These are phyloP conservation scores for Campoletis raptor DNA, from an alignment of 2,888 invertebrate species.

Conservation along the genomic window DNA sequence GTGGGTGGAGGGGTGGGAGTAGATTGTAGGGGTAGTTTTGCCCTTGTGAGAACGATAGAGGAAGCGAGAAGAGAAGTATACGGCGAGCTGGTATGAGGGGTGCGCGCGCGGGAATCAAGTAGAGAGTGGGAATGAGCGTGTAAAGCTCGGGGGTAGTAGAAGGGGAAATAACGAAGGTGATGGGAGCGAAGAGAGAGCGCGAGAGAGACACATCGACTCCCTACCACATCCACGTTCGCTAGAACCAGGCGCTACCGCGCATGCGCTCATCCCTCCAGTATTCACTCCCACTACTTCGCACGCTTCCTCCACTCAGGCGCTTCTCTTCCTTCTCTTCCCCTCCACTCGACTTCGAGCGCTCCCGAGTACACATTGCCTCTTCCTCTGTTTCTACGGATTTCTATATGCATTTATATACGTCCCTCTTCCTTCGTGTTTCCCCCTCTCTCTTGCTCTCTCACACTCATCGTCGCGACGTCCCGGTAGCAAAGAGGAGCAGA, in stretches of 20 bases:
- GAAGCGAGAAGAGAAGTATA: constrained; percentile 29
- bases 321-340: constrained; percentile 34
- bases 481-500: constrained; percentile 33
- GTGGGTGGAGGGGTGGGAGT: constrained; percentile 61
- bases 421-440: neutral
- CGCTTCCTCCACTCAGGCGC: constrained; percentile 53
- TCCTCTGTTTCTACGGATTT: constrained; percentile 14
- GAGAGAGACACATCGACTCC: constrained; percentile 71
- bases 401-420: constrained; percentile 22
- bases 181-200: constrained; percentile 62
- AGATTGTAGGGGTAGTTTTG: constrained; percentile 59
- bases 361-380: constrained; percentile 34
- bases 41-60: constrained; percentile 22
- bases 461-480: constrained; percentile 58
- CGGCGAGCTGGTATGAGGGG: constrained; percentile 48
- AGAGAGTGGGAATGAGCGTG: constrained; percentile 22
- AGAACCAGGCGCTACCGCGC: constrained; percentile 75
- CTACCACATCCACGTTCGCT: constrained; percentile 73
- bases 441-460: constrained; percentile 22
- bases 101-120: constrained; percentile 15
- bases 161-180: constrained; percentile 50
- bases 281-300: constrained; percentile 57
- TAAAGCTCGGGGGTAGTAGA: constrained; percentile 17
- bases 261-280: constrained; percentile 75
- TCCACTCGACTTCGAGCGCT: constrained; percentile 57